Percentiles rank a stretch among this genome's conserved stretches.
Evolutionary conservation across 2,797 vertebrate species (phyloP).

Genomic region (Arrhamphus sclerolepis): DNA sequence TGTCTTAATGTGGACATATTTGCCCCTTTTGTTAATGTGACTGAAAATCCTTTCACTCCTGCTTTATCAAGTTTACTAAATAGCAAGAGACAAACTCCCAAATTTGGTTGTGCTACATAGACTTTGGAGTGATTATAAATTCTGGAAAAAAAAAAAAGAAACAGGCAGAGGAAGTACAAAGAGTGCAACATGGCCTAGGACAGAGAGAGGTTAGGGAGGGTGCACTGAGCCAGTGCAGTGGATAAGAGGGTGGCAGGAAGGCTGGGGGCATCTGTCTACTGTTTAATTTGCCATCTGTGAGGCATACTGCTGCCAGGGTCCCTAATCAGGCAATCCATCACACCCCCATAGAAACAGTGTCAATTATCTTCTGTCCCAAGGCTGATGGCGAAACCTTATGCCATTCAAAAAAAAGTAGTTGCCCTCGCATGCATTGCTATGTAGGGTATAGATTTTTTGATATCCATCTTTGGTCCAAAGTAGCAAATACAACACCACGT

Average conservation of each 20-base stretch:
- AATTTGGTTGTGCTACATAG: no score
- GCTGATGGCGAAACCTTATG: slow-evolving; percentile 43
- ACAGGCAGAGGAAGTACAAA: neutral
- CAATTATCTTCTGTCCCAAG: slow-evolving; percentile 70
- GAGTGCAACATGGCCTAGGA: slow-evolving; percentile 31
- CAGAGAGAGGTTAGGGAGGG: slow-evolving; percentile 34
- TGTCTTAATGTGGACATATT: slow-evolving; percentile 29
- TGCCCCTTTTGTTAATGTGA: slow-evolving; percentile 25
- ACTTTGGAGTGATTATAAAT: neutral
- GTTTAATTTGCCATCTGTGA: slow-evolving; percentile 84
- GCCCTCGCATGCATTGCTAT: slow-evolving; percentile 16
- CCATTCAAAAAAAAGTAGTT: slow-evolving; percentile 51
- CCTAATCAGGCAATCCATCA: slow-evolving; percentile 89
- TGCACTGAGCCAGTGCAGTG: slow-evolving; percentile 39
- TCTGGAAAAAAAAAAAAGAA: neutral
- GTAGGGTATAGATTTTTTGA: neutral
- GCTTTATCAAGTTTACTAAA: neutral
- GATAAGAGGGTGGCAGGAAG: slow-evolving; percentile 45
- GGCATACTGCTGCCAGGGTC: slow-evolving; percentile 80
- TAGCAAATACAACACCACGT: slow-evolving; percentile 5
- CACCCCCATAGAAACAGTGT: slow-evolving; percentile 78
- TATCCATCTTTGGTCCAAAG: slow-evolving; percentile 4
- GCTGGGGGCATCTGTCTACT: slow-evolving; percentile 74
- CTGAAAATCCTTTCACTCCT: slow-evolving; percentile 1
- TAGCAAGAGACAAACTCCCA: neutral